Conservation (phyloP, 2,888 invertebrate genomes). For the Habrosyne pyritoides region DNA sequence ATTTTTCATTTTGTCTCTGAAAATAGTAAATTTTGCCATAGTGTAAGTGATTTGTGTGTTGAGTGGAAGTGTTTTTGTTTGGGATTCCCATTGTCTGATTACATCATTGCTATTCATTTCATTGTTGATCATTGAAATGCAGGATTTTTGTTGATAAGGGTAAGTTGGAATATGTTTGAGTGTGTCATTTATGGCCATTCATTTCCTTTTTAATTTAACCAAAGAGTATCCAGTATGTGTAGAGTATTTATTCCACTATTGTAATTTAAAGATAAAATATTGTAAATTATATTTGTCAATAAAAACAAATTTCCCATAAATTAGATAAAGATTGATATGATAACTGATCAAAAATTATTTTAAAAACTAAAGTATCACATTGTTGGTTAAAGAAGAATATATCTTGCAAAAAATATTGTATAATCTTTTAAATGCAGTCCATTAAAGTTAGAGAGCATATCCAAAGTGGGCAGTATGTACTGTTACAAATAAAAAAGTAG, state of each 20-base stretch:
- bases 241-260: too few species aligned
- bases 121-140: not conserved
- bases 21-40: slow-evolving; percentile 16
- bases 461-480: slow-evolving; percentile 17
- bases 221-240: too few species aligned
- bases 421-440: not conserved
- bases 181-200: too few species aligned
- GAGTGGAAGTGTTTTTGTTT: not conserved
- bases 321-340: too few species aligned
- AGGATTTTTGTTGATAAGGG: not conserved
- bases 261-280: too few species aligned
- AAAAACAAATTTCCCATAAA: too few species aligned
- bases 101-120: not conserved
- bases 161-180: not conserved
- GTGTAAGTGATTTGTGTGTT: not conserved
- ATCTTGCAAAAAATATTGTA: too few species aligned
- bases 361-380: too few species aligned
- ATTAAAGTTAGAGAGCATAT: not conserved
- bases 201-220: too few species aligned
- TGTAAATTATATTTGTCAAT: too few species aligned
- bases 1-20: slow-evolving; percentile 20
- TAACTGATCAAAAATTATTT: too few species aligned
- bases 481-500: slow-evolving; percentile 35
- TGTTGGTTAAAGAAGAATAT: not conserved
- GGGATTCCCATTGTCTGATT: not conserved